phyloP scores from a whole-genome alignment of 2,888 invertebrate genomes.

The Drosophila yooni region DNA sequence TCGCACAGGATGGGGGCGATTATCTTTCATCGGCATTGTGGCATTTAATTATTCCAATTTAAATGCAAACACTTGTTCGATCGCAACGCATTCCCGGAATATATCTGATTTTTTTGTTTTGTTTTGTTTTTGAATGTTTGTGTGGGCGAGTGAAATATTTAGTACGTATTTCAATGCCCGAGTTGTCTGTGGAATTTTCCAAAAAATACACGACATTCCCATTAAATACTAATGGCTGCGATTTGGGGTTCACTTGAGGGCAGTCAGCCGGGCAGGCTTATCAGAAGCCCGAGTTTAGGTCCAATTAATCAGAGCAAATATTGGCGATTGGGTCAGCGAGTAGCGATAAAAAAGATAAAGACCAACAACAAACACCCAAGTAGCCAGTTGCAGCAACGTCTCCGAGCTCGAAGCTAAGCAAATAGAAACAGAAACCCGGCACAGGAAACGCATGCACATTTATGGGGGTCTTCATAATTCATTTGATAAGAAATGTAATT shows the following conservation, averaged over 20 bases:
- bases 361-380: not conserved
- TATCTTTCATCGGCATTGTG: conserved; percentile 42
- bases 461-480: conserved; percentile 48
- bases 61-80: conserved; percentile 70
- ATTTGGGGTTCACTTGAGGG: conserved; percentile 44
- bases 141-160: conserved; percentile 13
- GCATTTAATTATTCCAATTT: conserved; percentile 80
- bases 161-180: not conserved
- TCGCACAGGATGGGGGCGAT: conserved; percentile 65
- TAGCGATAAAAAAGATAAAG: conserved; percentile 50
- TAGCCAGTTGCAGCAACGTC: conserved; percentile 8
- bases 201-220: conserved; percentile 13
- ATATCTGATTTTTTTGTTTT: not conserved
- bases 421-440: conserved; percentile 21
- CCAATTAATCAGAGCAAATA: conserved; percentile 67
- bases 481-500: conserved; percentile 55
- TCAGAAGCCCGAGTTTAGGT: conserved; percentile 26
- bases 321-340: conserved; percentile 73
- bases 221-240: conserved; percentile 33
- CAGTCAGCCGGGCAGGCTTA: conserved; percentile 42
- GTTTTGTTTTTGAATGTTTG: not conserved
- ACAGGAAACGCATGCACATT: conserved; percentile 66
- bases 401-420: conserved; percentile 26
- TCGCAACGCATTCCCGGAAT: conserved; percentile 40
- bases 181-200: not conserved